These are phyloP conservation scores for Glyphotaelius pellucidus DNA, from an alignment of 2,888 invertebrate genomes.

Conservation along the genomic window DNA sequence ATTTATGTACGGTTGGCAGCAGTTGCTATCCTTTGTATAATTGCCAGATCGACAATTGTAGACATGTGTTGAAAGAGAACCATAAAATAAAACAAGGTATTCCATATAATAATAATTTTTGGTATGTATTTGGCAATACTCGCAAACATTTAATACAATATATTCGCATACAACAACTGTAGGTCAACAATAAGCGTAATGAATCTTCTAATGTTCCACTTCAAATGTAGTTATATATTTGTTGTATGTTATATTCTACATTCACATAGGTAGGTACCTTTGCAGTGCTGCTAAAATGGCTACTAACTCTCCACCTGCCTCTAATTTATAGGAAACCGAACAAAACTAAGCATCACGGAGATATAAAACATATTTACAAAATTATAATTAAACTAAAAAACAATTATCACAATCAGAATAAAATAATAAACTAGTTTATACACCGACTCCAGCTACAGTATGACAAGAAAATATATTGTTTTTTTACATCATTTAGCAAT, in stretches of 20 bases:
- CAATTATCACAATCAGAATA: conserved; percentile 46
- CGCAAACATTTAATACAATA: conserved; percentile 66
- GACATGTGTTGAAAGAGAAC: neutral
- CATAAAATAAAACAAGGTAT: conserved; percentile 49
- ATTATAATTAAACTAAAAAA: conserved; percentile 47
- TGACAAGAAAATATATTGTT: conserved; percentile 28
- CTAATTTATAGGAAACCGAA: conserved; percentile 31
- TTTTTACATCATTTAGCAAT: conserved; percentile 44
- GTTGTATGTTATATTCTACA: conserved; percentile 53
- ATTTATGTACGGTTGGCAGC: too few species aligned
- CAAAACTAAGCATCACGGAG: neutral
- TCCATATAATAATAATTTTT: conserved; percentile 66
- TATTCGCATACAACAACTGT: conserved; percentile 66
- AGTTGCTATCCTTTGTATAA: neutral
- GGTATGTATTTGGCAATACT: conserved; percentile 66
- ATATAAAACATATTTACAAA: conserved; percentile 45
- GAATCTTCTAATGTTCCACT: conserved; percentile 63
- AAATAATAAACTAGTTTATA: conserved; percentile 42
- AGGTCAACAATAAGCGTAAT: conserved; percentile 66
- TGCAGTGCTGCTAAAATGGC: conserved; percentile 45
- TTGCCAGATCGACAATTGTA: neutral
- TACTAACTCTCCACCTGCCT: neutral
- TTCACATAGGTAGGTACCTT: conserved; percentile 45
- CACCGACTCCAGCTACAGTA: conserved; percentile 33
- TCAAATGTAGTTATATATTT: conserved; percentile 54